Base-by-base conservation (phyloP, 2,888 invertebrate genomes). In the Monopis laevigella region DNA sequence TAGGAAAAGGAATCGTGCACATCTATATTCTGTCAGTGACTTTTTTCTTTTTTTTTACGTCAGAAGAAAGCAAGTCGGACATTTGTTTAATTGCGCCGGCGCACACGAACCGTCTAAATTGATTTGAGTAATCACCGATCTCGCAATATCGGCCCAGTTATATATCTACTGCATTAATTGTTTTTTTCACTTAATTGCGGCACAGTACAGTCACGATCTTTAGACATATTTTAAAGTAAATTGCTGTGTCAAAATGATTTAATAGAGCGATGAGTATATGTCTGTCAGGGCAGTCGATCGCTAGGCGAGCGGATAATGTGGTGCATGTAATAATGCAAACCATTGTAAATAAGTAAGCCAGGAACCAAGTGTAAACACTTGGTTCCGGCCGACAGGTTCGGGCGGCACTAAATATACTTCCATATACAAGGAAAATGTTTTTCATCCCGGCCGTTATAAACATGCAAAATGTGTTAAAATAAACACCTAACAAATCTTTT, bases 401-500 rank as follows among this genome's bases (percentile, higher is more conserved):
- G n/a, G n/a, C n/a, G n/a, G 61, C 65, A 65, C 72, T 80, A 78
- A 74, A 78, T 74, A 77, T 80, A 80, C 61, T 66, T 18, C 10
- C 17, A 17, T 17, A 77, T 73, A 72, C 63, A 75, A 69, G 77
- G 80, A 69, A 71, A 77, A 74, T 80, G 80, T 78, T 77, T 77
- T 77, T 77, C 77, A 77, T 78, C 78, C 74, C 73, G 56, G 60
- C 62, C 65, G 74, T 73, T 78, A 71, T 72, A 41, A 67, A 65
- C 63, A 67, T 68, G 78, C 80, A 60, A 78, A 80, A 74, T 74
- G 73, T 72, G 78, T 74, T 77, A 80, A 72, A 77, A 75, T 74
- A 80, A 78, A 77, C 69, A 74, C 60, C 69, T 59, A 73, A 75
- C 70, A 62, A 49, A 65, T 69, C 69, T 78, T 72, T 63, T 72